These are phyloP conservation scores for Chelonia mydas DNA, from an alignment of 2,797 vertebrate genomes.

Conservation along the genomic window DNA sequence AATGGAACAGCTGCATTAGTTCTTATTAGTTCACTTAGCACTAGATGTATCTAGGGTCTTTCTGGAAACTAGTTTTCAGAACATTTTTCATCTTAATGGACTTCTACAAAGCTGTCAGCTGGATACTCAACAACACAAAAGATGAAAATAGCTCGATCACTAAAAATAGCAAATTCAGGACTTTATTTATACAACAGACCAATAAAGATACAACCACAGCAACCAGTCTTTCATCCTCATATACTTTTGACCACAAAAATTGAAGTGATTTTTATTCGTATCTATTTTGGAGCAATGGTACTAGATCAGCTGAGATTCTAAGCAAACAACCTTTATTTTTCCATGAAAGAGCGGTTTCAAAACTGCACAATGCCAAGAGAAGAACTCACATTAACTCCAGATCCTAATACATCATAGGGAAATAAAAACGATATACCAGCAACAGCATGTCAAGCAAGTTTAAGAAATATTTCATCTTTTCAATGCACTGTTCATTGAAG, in stretches of 20 bases:
- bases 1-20: not conserved
- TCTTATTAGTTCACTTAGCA: not conserved
- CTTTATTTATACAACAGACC: not conserved
- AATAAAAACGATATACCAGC: not conserved
- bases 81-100: not conserved
- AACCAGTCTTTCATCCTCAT: not conserved
- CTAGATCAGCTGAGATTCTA: not conserved
- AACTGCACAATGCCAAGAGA: not conserved
- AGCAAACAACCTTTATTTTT: not conserved
- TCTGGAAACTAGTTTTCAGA: not conserved
- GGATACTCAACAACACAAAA: not conserved
- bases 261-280: accelerated
- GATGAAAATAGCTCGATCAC: not conserved
- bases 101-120: not conserved
- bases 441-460: not conserved
- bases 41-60: not conserved
- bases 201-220: not conserved
- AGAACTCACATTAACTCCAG: not conserved
- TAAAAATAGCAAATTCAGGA: not conserved
- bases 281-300: not conserved
- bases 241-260: not conserved
- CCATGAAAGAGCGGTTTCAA: not conserved
- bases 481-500: not conserved
- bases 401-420: not conserved
- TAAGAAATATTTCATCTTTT: not conserved